phyloP scores from a whole-genome alignment of 2,888 invertebrate genomes.

The Ommatoiulus sabulosus region DNA sequence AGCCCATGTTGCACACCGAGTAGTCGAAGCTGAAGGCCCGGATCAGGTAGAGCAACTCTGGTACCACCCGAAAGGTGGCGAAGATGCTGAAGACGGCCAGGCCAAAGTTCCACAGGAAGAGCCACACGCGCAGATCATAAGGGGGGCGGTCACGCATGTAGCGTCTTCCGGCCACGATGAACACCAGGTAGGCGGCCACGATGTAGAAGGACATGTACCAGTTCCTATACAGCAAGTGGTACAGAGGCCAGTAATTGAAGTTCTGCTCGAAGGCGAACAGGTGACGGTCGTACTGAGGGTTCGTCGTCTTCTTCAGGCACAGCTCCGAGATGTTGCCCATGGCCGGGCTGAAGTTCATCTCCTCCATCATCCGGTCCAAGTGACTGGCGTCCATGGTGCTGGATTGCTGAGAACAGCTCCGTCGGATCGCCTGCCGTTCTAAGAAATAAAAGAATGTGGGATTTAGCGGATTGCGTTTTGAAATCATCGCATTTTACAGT shows the following conservation, averaged over 20 bases:
- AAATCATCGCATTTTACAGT: no score
- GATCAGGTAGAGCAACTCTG: neutral
- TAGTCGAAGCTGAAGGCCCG: neutral
- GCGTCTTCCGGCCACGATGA: constrained; percentile 86
- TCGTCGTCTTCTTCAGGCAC: neutral
- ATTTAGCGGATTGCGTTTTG: no score
- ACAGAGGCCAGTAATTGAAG: constrained; percentile 88
- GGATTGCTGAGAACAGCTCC: no score
- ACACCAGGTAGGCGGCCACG: constrained; percentile 89
- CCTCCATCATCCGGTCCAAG: neutral
- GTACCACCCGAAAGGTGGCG: neutral
- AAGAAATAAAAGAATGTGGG: no score
- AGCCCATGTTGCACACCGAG: neutral
- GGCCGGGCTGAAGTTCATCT: neutral
- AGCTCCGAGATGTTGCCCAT: neutral
- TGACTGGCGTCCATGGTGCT: no score
- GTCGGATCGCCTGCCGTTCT: no score
- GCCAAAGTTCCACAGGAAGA: neutral
- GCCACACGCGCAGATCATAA: neutral
- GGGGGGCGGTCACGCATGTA: neutral
- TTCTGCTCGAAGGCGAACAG: constrained; percentile 95
- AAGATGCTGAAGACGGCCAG: neutral
- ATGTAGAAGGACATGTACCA: constrained; percentile 94
- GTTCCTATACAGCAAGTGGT: constrained; percentile 96
- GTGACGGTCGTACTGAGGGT: constrained; percentile 73